Conservation (phyloP, 2,888 invertebrate species). For the Oligia strigilis region DNA sequence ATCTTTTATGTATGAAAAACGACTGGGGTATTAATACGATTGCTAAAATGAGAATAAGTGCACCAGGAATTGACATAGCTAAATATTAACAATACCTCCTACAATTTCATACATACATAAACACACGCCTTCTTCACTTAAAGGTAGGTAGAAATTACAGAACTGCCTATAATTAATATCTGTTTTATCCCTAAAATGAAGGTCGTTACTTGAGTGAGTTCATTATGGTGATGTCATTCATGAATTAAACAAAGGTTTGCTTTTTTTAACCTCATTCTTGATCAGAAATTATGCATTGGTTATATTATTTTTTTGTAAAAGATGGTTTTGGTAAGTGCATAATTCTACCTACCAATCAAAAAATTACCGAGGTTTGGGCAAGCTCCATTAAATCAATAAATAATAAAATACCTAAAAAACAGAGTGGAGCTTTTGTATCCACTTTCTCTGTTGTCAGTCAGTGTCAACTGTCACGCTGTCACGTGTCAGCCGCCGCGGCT, state of each 20-base stretch:
- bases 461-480: constrained; percentile 82
- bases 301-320: not conserved
- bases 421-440: constrained; percentile 23
- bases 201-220: not conserved
- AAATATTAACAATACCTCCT: not conserved
- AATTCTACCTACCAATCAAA: not conserved
- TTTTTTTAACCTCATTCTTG: not conserved
- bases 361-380: not conserved
- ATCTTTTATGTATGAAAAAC: not conserved
- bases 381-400: not conserved
- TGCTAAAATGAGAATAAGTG: not conserved
- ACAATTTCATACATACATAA: not conserved
- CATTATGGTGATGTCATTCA: not conserved
- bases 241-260: not conserved
- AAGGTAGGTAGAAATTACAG: not conserved
- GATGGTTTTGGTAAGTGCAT: not conserved
- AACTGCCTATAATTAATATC: not conserved
- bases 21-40: not conserved
- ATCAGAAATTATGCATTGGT: not conserved
- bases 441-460: constrained; percentile 49
- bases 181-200: not conserved
- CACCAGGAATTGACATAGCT: not conserved
- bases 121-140: not conserved
- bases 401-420: not conserved
- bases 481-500: constrained; percentile 83